phyloP scores from a whole-genome alignment of 2,888 invertebrate species.

The Trichacis sp. region DNA sequence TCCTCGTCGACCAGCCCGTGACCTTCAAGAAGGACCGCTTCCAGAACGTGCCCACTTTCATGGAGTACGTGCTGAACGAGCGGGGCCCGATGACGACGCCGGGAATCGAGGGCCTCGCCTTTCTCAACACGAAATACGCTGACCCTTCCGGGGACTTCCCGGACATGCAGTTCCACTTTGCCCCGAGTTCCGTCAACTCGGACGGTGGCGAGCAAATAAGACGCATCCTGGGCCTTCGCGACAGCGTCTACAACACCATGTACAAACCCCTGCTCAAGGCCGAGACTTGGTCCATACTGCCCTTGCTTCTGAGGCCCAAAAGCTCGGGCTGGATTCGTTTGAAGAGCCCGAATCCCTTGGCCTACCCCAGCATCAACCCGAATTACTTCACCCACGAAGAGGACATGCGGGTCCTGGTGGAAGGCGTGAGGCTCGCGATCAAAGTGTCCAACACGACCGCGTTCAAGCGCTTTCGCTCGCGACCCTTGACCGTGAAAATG shows the following conservation, averaged over 20 bases:
- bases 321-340: conserved; percentile 90
- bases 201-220: conserved; percentile 85
- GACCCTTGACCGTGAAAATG: conserved; percentile 82
- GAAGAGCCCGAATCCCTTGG: conserved; percentile 82
- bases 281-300: conserved; percentile 88
- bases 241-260: conserved; percentile 85
- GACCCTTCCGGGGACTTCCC: conserved; percentile 83
- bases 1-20: conserved; percentile 83
- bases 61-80: conserved; percentile 86
- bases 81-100: conserved; percentile 85
- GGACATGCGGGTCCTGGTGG: conserved; percentile 83
- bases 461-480: conserved; percentile 84
- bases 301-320: conserved; percentile 84
- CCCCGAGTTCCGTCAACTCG: conserved; percentile 86
- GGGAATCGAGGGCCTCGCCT: conserved; percentile 89
- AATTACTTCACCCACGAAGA: conserved; percentile 91
- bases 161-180: conserved; percentile 89
- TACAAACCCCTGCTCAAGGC: conserved; percentile 84
- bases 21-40: conserved; percentile 83
- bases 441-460: conserved; percentile 83
- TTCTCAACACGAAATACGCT: conserved; percentile 89
- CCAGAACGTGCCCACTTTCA: conserved; percentile 80
- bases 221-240: conserved; percentile 80
- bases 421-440: conserved; percentile 87
- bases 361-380: conserved; percentile 88